Conservation (phyloP, 2,888 invertebrate species). For the Vanessa cardui region DNA sequence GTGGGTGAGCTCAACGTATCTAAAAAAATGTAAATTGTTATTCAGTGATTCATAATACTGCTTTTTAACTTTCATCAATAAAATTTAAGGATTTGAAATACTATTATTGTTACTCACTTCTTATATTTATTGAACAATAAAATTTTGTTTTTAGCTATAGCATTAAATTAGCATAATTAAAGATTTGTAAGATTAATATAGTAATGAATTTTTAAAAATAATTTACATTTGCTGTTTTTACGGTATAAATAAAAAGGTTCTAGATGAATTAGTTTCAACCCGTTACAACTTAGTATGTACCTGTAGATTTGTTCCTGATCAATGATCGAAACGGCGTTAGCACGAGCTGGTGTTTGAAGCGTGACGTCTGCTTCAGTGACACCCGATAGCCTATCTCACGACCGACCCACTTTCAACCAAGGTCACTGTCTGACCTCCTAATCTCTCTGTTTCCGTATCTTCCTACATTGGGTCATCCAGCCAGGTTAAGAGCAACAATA, state of each 20-base stretch:
- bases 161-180: too few species aligned
- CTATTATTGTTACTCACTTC: too few species aligned
- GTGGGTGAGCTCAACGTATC: constrained; percentile 17
- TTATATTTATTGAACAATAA: background rate
- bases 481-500: constrained; percentile 25
- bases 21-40: background rate
- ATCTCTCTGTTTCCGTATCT: constrained; percentile 56
- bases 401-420: constrained; percentile 77
- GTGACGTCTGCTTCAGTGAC: constrained; percentile 81
- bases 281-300: constrained; percentile 6
- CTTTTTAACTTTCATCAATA: constrained; percentile 1
- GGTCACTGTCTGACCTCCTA: constrained; percentile 79
- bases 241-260: background rate
- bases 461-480: constrained; percentile 31
- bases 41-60: background rate
- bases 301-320: constrained; percentile 36
- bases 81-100: background rate
- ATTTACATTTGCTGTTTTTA: background rate
- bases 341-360: constrained; percentile 61
- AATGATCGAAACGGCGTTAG: constrained; percentile 32
- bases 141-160: background rate
- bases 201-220: background rate
- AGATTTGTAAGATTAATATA: too few species aligned
- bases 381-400: constrained; percentile 77
- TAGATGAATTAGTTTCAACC: background rate